Percentiles rank a stretch among this genome's conserved stretches.
Conservation (phyloP, 2,888 invertebrate genomes). For the Temnothorax rugatulus region DNA sequence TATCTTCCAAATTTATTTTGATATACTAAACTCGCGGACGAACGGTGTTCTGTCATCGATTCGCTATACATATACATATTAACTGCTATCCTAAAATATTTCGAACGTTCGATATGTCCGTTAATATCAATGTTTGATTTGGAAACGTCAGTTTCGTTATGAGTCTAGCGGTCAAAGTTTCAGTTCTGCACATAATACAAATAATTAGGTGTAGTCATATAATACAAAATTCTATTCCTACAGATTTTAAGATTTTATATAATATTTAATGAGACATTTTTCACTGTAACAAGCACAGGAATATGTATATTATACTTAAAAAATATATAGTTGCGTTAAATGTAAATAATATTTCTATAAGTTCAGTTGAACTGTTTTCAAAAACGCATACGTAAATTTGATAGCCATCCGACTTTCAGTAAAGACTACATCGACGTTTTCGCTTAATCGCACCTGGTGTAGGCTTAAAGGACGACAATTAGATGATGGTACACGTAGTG, state of each 20-base stretch:
- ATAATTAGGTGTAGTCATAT: no score
- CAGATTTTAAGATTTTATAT: not conserved
- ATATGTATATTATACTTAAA: not conserved
- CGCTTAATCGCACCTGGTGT: constrained; percentile 66
- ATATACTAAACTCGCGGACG: no score
- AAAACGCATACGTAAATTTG: not conserved
- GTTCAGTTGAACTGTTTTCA: not conserved
- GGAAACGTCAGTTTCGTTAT: no score
- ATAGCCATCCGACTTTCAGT: not conserved
- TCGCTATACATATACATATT: no score
- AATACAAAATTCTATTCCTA: no score
- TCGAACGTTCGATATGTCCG: no score
- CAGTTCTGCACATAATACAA: no score
- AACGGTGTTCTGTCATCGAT: no score
- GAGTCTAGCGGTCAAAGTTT: no score
- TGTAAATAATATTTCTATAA: constrained; percentile 1
- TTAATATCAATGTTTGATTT: no score
- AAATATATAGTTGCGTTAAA: not conserved
- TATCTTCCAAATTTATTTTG: no score
- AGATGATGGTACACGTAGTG: constrained; percentile 73
- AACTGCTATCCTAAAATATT: no score
- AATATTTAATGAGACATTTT: not conserved
- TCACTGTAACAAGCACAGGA: not conserved
- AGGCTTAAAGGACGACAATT: constrained; percentile 80
- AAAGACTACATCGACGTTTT: not conserved